phyloP scores from a whole-genome alignment of 2,113 vertebrate species.

The Indicator maculatus region DNA sequence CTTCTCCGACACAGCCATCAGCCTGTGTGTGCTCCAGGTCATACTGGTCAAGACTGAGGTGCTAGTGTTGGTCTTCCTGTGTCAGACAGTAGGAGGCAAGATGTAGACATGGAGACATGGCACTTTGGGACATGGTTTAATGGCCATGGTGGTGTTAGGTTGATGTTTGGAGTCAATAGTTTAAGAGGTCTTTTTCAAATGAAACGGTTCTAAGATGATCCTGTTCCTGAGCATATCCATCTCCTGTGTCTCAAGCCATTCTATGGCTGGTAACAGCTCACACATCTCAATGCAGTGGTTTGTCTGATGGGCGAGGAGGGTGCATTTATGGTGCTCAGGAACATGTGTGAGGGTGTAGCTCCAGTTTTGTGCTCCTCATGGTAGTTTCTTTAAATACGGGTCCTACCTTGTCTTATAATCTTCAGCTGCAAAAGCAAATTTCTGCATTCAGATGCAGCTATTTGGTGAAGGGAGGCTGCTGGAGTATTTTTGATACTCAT shows the following conservation, averaged over 20 bases:
- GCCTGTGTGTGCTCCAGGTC: not conserved
- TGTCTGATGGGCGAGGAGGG: not conserved
- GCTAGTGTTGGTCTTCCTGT: not conserved
- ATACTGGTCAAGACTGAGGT: not conserved
- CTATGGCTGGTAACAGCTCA: not conserved
- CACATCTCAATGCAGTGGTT: not conserved
- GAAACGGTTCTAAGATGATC: not conserved
- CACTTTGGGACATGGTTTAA: too few relatives aligned
- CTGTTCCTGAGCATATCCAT: not conserved
- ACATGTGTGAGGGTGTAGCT: not conserved
- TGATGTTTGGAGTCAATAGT: too few relatives aligned
- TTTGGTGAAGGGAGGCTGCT: not conserved
- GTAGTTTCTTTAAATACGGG: not conserved
- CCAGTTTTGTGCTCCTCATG: fast-evolving
- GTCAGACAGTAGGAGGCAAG: not conserved
- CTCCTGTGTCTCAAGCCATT: not conserved
- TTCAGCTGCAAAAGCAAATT: not conserved
- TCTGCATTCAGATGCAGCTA: not conserved
- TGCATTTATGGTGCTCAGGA: not conserved
- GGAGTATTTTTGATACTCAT: not conserved
- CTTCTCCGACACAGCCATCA: not conserved
- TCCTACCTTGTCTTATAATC: not conserved
- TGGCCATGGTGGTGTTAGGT: too few relatives aligned
- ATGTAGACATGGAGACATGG: too few relatives aligned
- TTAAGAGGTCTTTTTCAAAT: too few relatives aligned